Percentiles rank a stretch among this genome's conserved stretches.
Conservation (phyloP, 2,888 invertebrate genomes). For the Sinohyriopsis cumingii region DNA sequence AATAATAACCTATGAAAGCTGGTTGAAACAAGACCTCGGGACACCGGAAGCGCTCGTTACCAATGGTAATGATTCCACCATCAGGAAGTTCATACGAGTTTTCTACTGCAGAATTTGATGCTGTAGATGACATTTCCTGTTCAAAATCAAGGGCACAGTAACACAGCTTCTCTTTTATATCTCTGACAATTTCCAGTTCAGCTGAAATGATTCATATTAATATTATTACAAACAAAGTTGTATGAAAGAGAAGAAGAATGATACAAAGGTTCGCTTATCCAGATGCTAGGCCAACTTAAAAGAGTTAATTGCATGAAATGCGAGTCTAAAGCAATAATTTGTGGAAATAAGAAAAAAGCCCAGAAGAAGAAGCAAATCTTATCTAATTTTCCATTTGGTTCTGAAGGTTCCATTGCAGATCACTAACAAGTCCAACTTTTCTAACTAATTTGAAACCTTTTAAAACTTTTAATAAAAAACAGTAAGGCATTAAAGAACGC, state of each 20-base stretch:
- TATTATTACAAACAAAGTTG: not conserved
- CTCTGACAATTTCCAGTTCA: slow-evolving; percentile 39
- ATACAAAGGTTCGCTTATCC: too few relatives aligned
- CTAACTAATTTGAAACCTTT: too few relatives aligned
- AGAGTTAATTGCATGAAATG: too few relatives aligned
- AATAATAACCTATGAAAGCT: slow-evolving; percentile 57
- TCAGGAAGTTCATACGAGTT: slow-evolving; percentile 69
- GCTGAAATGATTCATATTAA: slow-evolving; percentile 11
- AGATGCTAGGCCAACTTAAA: too few relatives aligned
- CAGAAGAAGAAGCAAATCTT: too few relatives aligned
- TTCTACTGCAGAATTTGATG: slow-evolving; percentile 54
- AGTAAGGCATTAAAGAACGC: slow-evolving; percentile 57
- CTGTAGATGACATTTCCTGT: slow-evolving; percentile 54
- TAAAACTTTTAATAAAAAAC: too few relatives aligned
- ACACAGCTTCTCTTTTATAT: slow-evolving; percentile 48
- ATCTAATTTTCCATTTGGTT: too few relatives aligned
- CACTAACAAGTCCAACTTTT: too few relatives aligned
- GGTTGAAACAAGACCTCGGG: slow-evolving; percentile 66
- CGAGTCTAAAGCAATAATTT: too few relatives aligned
- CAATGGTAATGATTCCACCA: slow-evolving; percentile 67
- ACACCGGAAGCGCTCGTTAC: slow-evolving; percentile 66
- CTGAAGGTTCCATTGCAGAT: too few relatives aligned
- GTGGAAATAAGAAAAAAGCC: too few relatives aligned
- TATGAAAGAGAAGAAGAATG: too few relatives aligned
- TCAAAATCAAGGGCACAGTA: slow-evolving; percentile 47